phyloP scores from a whole-genome alignment of 2,888 invertebrate genomes.

The Mechanitis messenoides region DNA sequence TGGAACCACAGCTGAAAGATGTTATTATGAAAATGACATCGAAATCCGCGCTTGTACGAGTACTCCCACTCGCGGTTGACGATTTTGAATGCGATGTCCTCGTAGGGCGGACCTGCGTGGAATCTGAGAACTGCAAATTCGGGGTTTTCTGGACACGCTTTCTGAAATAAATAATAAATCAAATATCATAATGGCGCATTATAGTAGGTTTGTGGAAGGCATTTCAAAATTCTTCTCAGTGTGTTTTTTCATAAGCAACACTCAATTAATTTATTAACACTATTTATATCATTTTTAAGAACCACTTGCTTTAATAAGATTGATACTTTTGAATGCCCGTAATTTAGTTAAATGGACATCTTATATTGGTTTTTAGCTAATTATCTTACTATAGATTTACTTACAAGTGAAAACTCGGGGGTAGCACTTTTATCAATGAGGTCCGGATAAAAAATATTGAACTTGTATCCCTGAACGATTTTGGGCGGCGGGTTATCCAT shows the following conservation, averaged over 20 bases:
- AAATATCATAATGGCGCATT: no score
- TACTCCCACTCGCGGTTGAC: slow-evolving; percentile 99
- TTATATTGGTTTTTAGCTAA: no score
- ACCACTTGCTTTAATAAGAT: no score
- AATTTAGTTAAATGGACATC: no score
- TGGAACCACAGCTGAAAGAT: slow-evolving; percentile 99
- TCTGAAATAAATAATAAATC: slow-evolving; percentile 71
- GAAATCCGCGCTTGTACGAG: slow-evolving; percentile 97
- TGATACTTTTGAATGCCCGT: no score
- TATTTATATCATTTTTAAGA: no score
- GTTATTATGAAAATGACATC: slow-evolving; percentile 99
- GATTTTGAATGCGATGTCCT: slow-evolving; percentile 99
- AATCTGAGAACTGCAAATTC: slow-evolving; percentile 97
- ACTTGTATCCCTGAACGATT: slow-evolving; percentile 99
- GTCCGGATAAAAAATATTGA: slow-evolving; percentile 99
- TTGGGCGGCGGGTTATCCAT: slow-evolving; percentile 99
- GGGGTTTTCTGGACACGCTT: slow-evolving; percentile 91
- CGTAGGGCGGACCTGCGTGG: slow-evolving; percentile 99
- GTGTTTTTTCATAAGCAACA: no score
- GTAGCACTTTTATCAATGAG: slow-evolving; percentile 94
- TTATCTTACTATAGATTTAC: slow-evolving; percentile 18
- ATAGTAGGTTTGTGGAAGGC: no score
- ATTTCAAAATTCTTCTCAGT: neutral
- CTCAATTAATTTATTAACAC: no score
- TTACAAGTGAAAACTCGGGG: slow-evolving; percentile 93